These are phyloP conservation scores for Ophiodon elongatus DNA, from an alignment of 2,113 vertebrate genomes.

Conservation along the genomic window DNA sequence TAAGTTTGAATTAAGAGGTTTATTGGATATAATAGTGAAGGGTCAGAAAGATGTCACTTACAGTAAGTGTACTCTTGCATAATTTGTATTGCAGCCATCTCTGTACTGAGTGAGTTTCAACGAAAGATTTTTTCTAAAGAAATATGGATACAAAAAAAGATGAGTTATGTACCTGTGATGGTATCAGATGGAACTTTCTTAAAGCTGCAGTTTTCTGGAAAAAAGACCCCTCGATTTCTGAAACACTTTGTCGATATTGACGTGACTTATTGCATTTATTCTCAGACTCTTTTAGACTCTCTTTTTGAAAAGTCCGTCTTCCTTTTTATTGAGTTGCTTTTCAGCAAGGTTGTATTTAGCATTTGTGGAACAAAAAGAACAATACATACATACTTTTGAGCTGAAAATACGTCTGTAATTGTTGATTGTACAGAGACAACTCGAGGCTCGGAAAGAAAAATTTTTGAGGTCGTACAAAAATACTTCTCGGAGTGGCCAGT, in stretches of 20 bases:
- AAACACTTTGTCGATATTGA: too few species aligned
- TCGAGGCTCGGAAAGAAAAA: too few species aligned
- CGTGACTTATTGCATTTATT: too few species aligned
- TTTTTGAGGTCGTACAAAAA: too few species aligned
- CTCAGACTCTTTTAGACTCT: too few species aligned
- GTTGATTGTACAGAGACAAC: too few species aligned
- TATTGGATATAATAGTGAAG: not conserved
- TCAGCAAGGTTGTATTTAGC: not conserved
- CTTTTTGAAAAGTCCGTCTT: not conserved
- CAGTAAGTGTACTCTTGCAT: not conserved
- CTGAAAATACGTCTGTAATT: too few species aligned
- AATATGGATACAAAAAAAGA: not conserved
- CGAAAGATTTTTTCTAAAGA: not conserved
- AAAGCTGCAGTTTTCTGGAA: not conserved
- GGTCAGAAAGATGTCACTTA: not conserved
- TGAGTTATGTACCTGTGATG: not conserved
- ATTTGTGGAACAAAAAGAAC: not conserved
- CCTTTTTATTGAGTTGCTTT: not conserved
- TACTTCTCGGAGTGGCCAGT: too few species aligned
- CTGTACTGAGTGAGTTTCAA: not conserved
- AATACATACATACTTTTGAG: not conserved
- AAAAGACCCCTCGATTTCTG: not conserved
- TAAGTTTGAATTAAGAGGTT: not conserved
- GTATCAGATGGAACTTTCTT: not conserved
- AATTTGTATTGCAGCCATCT: not conserved